Percentiles rank a stretch among this genome's conserved stretches.
Evolutionary conservation across 1,140 invertebrate genomes (phyloP).

Genomic region (Cataglyphis hispanica): DNA sequence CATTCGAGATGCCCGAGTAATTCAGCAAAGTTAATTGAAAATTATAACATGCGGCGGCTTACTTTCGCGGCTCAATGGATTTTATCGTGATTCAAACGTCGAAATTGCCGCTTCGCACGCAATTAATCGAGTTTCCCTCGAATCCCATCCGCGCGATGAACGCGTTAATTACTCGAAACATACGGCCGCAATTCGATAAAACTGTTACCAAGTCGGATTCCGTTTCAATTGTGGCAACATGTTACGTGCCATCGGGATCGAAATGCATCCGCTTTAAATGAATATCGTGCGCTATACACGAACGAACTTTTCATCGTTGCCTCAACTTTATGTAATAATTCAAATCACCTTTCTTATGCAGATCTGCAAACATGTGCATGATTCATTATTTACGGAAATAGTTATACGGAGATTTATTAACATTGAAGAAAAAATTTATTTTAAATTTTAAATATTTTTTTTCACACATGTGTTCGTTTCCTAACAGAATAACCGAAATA

Average conservation of each 20-base stretch:
- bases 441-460: slow-evolving; percentile 18
- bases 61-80: slow-evolving; percentile 23
- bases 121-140: slow-evolving; percentile 45
- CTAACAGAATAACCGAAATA: not conserved
- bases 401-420: slow-evolving; percentile 24
- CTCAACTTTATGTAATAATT: slow-evolving; percentile 11
- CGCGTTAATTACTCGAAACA: slow-evolving; percentile 32
- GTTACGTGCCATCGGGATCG: not conserved
- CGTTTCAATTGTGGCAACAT: not conserved
- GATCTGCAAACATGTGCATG: not conserved
- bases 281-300: slow-evolving; percentile 49
- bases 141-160: slow-evolving; percentile 15
- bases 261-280: slow-evolving; percentile 56
- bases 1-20: slow-evolving; percentile 9
- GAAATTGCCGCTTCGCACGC: slow-evolving; percentile 52
- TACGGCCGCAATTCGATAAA: slow-evolving; percentile 28
- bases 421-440: slow-evolving; percentile 12
- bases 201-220: slow-evolving; percentile 42
- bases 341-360: slow-evolving; percentile 22
- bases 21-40: slow-evolving; percentile 45
- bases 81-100: slow-evolving; percentile 56
- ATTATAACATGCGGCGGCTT: slow-evolving; percentile 53
- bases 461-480: not conserved
- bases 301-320: slow-evolving; percentile 8
- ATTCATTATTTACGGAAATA: slow-evolving; percentile 7